Evolutionary conservation across 1,140 invertebrate genomes (phyloP), one percentile per base, ranked within the genome.

Genomic region (Apolygus lucorum): DNA sequence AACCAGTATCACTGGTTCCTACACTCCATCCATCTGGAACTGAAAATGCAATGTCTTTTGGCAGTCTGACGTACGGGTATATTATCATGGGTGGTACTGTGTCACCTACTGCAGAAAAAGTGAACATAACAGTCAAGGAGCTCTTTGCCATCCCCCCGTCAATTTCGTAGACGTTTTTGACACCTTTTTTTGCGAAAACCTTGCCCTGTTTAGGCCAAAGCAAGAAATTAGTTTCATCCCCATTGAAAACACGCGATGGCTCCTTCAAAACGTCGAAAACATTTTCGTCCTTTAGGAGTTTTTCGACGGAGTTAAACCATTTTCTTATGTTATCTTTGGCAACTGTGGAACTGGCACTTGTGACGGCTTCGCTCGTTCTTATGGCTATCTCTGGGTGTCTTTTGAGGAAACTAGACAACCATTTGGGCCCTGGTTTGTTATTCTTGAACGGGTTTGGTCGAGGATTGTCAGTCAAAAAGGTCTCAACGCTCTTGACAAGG

Each of bases 1-100:
- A 78, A 1, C 76, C 76, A 62, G 68, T 74, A 1, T 77, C 74
- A 64, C 68, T 72, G 26, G 66, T 34, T 1, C 75, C 75, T 27
- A 77, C 69, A 52, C 72, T 68, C 72, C 74, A 74, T 26, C 68
- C 63, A 25, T 70, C 66, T 27, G 73, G 74, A 22, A 75, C 54
- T 2, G 68, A 70, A 11, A 68, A 29, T 25, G 54, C 11, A 22
- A 74, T 66, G 34, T 34, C 14, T 26, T 65, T 22, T 0, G 64
- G 52, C 22, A 72, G 22, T 63, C 72, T 14, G 2, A 17, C 70
- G 52, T 54, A 71, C 4, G 17, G 28, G 27, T 28, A 66, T 24
- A 71, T 24, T 1, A 73, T 63, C 72, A 73, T 63, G 1, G 71
- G 68, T 2, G 68, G 71, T 8, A 25, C 17, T 2, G 25, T 34